Evolutionary conservation across 2,113 vertebrate genomes (phyloP).

Genomic region (Chionis minor): DNA sequence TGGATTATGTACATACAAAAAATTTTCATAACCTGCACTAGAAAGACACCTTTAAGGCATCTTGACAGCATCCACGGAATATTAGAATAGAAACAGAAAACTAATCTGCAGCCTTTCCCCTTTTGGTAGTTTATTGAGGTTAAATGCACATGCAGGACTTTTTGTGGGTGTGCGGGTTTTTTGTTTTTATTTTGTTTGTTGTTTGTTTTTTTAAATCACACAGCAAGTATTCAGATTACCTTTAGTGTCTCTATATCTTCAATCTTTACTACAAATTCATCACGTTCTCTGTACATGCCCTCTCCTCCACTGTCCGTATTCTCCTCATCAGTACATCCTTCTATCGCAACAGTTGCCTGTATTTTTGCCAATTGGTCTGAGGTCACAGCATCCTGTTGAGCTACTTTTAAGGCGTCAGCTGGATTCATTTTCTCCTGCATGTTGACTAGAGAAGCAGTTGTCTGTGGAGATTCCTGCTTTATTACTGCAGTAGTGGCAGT

Average conservation of each 20-base stretch:
- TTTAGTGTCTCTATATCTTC: constrained; percentile 93
- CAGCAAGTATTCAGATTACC: constrained; percentile 73
- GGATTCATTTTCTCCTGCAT: constrained; percentile 67
- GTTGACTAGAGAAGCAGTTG: constrained; percentile 55
- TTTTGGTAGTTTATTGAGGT: neutral
- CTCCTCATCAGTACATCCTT: constrained; percentile 92
- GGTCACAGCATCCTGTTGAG: constrained; percentile 68
- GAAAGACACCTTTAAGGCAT: neutral
- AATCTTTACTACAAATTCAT: constrained; percentile 97
- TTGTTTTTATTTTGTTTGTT: no score
- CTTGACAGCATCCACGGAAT: neutral
- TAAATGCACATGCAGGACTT: neutral
- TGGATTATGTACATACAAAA: neutral
- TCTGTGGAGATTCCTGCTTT: constrained; percentile 76
- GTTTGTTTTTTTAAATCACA: no score
- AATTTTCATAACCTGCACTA: neutral
- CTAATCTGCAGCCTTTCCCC: neutral
- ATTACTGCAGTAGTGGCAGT: constrained; percentile 19
- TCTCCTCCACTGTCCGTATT: constrained; percentile 93
- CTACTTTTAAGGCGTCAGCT: constrained; percentile 63
- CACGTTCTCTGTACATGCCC: constrained; percentile 95
- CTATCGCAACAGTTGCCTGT: constrained; percentile 85
- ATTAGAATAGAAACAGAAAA: neutral
- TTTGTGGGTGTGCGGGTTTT: no score
- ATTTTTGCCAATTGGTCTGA: constrained; percentile 80